A percentile compares a stretch with the other conserved stretches of the same genome.
Evolutionary conservation across 2,797 vertebrate species (phyloP).

Genomic region (Aplochiton taeniatus): DNA sequence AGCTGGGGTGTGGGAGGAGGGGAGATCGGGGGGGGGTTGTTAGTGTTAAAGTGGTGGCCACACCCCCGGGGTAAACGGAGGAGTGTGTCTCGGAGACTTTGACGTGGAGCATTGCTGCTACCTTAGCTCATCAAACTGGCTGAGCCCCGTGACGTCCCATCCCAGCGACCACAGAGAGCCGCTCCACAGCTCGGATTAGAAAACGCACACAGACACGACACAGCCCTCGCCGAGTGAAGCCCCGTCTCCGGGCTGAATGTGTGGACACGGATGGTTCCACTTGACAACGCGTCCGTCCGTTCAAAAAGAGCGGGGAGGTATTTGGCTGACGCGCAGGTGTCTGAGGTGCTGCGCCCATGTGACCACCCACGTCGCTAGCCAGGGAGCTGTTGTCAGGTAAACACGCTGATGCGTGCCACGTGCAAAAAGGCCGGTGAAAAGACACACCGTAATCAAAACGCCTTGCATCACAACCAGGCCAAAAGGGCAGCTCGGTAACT

Average conservation of each 20-base stretch:
- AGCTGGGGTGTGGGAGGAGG: slow-evolving; percentile 10
- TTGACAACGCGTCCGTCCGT: background rate
- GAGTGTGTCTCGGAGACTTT: slow-evolving; percentile 20
- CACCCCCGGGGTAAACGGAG: slow-evolving; percentile 7
- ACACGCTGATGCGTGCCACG: too few relatives aligned
- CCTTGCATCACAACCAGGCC: background rate
- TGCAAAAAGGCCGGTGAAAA: too few relatives aligned
- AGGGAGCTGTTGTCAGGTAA: background rate
- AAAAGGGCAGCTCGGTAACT: slow-evolving; percentile 3
- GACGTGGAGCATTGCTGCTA: slow-evolving; percentile 15
- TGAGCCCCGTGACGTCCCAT: slow-evolving; percentile 5
- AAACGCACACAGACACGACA: slow-evolving; percentile 1
- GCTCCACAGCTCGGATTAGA: background rate
- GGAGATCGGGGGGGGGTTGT: slow-evolving; percentile 14
- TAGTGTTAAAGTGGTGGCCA: slow-evolving; percentile 16
- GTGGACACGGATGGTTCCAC: background rate
- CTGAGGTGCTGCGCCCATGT: background rate
- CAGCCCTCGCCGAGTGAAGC: background rate
- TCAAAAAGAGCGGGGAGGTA: background rate
- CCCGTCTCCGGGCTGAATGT: background rate
- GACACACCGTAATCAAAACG: too few relatives aligned
- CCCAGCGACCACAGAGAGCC: slow-evolving; percentile 4
- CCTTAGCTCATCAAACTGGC: slow-evolving; percentile 18
- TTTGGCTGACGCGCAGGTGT: background rate
- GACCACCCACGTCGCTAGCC: background rate